Conservation (phyloP, 2,797 vertebrate genomes). For the Tympanoctomys barrerae region DNA sequence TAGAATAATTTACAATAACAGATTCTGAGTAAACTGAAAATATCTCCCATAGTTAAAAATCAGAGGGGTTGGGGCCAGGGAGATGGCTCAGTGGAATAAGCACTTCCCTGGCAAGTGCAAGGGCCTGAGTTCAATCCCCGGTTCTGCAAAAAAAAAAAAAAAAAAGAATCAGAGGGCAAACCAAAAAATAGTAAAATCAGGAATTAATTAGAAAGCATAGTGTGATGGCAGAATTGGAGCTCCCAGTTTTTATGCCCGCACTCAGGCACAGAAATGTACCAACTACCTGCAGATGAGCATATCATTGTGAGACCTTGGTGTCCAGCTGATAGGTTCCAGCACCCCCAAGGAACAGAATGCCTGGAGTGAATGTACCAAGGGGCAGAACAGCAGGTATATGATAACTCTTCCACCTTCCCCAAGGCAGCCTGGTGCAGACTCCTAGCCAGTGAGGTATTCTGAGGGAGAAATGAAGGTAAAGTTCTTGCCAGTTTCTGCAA, state of each 20-base stretch:
- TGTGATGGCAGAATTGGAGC: not conserved
- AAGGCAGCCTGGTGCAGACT: not conserved
- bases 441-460: not conserved
- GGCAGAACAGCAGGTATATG: not conserved
- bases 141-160: too few relatives aligned
- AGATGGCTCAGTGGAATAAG: too few relatives aligned
- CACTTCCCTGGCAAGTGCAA: too few relatives aligned
- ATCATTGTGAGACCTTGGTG: not conserved
- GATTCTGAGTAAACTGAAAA: not conserved
- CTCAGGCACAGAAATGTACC: not conserved
- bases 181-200: not conserved
- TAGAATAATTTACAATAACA: too few relatives aligned
- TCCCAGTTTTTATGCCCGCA: not conserved
- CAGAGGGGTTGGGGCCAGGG: too few relatives aligned
- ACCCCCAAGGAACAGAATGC: not conserved
- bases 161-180: not conserved
- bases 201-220: not conserved
- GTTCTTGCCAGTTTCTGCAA: not conserved
- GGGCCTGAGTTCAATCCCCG: too few relatives aligned
- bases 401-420: not conserved
- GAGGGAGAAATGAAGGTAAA: not conserved
- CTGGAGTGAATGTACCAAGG: not conserved
- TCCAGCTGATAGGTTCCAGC: not conserved
- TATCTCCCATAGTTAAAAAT: not conserved
- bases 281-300: not conserved